These are phyloP conservation scores for Heliangelus exortis DNA, from an alignment of 2,797 vertebrate species.

Conservation along the genomic window DNA sequence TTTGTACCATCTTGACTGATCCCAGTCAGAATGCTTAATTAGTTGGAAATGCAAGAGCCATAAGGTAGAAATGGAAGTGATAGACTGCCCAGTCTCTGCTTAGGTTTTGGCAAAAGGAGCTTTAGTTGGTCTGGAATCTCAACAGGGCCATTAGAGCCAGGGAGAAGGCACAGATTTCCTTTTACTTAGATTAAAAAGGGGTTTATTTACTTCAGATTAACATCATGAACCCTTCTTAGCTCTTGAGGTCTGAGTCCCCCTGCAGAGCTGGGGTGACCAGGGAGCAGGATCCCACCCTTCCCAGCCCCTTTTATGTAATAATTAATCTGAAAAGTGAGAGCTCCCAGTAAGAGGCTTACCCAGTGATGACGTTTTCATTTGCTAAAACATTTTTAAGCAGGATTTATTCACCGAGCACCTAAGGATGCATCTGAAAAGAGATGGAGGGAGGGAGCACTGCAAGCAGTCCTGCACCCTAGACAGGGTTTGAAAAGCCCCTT, in stretches of 20 bases:
- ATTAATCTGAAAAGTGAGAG: constrained; percentile 38
- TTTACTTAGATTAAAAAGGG: background rate
- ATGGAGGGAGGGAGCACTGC: accelerated
- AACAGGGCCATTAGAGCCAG: background rate
- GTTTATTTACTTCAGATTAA: background rate
- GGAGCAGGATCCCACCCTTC: background rate
- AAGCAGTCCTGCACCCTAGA: accelerated
- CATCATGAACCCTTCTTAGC: background rate
- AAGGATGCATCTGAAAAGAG: background rate
- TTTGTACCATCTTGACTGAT: background rate
- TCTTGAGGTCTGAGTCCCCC: background rate
- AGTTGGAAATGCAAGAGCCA: background rate
- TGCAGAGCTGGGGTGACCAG: background rate
- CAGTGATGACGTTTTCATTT: background rate
- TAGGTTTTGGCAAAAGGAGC: background rate
- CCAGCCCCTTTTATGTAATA: background rate
- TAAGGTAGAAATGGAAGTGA: accelerated
- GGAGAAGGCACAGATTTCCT: background rate
- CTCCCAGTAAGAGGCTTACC: background rate
- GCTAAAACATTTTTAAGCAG: constrained; percentile 19
- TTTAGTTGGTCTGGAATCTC: background rate
- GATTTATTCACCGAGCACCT: background rate
- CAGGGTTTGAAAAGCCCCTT: accelerated
- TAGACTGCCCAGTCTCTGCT: accelerated
- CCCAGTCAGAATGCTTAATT: background rate